phyloP scores from a whole-genome alignment of 2,797 vertebrate species.

The Octomys mimax region DNA sequence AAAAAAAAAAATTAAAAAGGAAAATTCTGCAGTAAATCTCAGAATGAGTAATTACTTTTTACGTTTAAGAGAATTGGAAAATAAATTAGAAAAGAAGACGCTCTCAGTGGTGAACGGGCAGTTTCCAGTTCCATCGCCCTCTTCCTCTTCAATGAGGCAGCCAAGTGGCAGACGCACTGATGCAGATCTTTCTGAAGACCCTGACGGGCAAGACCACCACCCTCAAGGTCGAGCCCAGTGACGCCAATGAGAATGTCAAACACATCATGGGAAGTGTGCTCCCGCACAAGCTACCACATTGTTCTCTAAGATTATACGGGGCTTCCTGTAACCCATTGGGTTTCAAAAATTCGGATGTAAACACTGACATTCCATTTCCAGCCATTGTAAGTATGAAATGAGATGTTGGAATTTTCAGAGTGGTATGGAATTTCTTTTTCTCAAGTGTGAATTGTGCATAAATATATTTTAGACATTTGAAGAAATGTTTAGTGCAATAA shows the following conservation, averaged over 20 bases:
- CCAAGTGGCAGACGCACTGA: constrained; percentile 83
- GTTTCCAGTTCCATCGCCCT: too few species aligned
- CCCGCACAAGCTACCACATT: constrained; percentile 87
- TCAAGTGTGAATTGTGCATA: constrained; percentile 2
- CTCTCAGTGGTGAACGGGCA: too few species aligned
- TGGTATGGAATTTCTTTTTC: constrained; percentile 37
- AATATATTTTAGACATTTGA: constrained; percentile 61
- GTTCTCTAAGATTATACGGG: constrained; percentile 95
- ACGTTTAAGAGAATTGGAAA: background rate
- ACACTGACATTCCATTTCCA: constrained; percentile 96
- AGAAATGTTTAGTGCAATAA: constrained; percentile 18
- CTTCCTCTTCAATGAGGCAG: too few species aligned
- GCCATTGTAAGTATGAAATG: constrained; percentile 92
- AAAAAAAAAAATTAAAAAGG: too few species aligned
- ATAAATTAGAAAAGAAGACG: background rate
- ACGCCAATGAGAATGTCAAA: constrained; percentile 97
- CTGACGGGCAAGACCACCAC: constrained; percentile 97
- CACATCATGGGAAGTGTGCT: too few species aligned
- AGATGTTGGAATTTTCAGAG: constrained; percentile 57
- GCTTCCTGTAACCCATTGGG: constrained; percentile 96
- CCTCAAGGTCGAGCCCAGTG: constrained; percentile 96
- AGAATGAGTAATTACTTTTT: background rate
- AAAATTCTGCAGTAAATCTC: background rate
- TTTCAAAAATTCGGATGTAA: constrained; percentile 97
- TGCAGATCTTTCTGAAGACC: constrained; percentile 98